These are phyloP conservation scores for Ranitomeya imitator DNA, from an alignment of 2,113 vertebrate genomes.

Conservation along the genomic window DNA sequence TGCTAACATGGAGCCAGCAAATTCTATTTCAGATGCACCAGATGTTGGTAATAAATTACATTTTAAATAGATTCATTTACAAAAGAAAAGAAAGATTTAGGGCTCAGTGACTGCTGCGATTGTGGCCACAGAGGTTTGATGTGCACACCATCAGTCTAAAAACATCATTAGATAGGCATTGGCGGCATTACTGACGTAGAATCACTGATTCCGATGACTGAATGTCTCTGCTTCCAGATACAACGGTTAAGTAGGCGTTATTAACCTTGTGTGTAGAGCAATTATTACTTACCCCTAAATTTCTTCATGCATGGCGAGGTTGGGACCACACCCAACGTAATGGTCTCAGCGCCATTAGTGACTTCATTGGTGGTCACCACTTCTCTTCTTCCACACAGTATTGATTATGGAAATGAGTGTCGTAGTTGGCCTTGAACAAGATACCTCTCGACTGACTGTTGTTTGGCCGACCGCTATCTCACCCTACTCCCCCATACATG, in stretches of 20 bases:
- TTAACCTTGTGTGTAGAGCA: not conserved
- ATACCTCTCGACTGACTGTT: too few species aligned
- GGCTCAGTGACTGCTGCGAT: not conserved
- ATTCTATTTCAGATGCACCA: conserved; percentile 9
- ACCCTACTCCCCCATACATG: too few species aligned
- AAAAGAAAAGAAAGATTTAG: not conserved
- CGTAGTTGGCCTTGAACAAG: too few species aligned
- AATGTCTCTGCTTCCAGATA: not conserved
- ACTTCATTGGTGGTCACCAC: too few species aligned
- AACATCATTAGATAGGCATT: not conserved
- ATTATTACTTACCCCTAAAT: not conserved
- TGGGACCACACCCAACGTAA: not conserved
- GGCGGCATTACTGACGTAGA: not conserved
- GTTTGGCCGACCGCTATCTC: too few species aligned
- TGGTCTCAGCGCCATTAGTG: not conserved
- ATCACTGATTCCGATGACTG: not conserved
- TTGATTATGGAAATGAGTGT: too few species aligned
- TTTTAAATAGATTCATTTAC: conserved; percentile 16
- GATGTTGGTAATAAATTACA: conserved; percentile 2
- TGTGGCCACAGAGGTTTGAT: not conserved
- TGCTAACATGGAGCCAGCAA: not conserved
- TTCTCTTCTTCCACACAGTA: too few species aligned
- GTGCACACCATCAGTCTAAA: not conserved
- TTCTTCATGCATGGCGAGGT: not conserved
- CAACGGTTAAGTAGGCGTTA: not conserved